Evolutionary conservation across 2,888 invertebrate genomes (phyloP), one percentile per base, ranked within the genome.

Genomic region (Melolontha melolontha): DNA sequence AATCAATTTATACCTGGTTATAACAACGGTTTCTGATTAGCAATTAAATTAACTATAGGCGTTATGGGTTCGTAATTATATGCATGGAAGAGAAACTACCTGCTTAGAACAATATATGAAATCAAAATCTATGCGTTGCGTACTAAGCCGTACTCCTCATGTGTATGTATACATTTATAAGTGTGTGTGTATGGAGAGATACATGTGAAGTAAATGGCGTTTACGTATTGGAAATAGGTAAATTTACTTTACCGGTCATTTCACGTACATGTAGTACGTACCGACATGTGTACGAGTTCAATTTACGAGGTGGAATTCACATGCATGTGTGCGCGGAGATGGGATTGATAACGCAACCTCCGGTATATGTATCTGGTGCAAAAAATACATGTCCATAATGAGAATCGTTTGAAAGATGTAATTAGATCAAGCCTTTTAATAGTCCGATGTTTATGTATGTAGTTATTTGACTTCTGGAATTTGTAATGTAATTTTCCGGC

Each of bases 1-100:
- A 59, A 59, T 59, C 59, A 59, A 59, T 59, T 59, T 59, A 59
- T 59, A 59, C 59, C 59, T 59, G 59, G 44, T 59, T 59, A 59
- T 44, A 40, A 59, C 59, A 59, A 59, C 59, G 59, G 42, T 59
- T 27, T 59, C 44, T 59, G 59, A 59, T 59, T 44, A 59, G 59
- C 59, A 59, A 59, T 59, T 59, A 59, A 59, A 59, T 59, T 59
- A 59, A 59, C 59, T 44, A 59, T 59, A 44, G 59, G 59, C 59
- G 59, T 59, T 59, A 59, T 59, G 27, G 17, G 44, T 44, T 12
- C 12, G 59, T 59, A 59, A 59, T 59, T 59, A 59, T 59, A 59
- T 59, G 59, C 59, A 59, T 59, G 29, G 59, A 27, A 59, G 29
- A 44, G 44, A 59, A 59, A 59, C 59, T 59, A 59, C 59, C 59